Evolutionary conservation across 2,888 invertebrate species (phyloP).

Genomic region (Trachelus stipa): DNA sequence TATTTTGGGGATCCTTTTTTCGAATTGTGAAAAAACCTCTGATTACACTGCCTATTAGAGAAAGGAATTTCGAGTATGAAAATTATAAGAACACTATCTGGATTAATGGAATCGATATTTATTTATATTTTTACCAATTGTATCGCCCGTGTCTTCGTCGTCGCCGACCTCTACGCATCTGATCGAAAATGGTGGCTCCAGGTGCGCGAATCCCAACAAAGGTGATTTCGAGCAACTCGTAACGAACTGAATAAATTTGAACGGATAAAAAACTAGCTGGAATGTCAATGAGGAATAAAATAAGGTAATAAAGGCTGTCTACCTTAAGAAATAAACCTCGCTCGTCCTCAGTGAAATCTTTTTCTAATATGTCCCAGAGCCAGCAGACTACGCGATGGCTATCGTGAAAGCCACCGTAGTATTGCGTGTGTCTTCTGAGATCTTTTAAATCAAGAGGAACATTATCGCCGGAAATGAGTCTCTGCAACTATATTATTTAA

Average conservation of each 20-base stretch:
- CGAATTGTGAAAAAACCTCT: constrained; percentile 98
- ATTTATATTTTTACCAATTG: constrained; percentile 72
- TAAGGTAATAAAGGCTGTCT: constrained; percentile 24
- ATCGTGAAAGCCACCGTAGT: constrained; percentile 99
- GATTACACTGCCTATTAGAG: constrained; percentile 86
- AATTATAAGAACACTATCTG: neutral
- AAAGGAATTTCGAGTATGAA: constrained; percentile 7
- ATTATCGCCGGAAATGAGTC: constrained; percentile 96
- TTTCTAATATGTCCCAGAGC: constrained; percentile 98
- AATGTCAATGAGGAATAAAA: constrained; percentile 1
- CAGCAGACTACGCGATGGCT: constrained; percentile 97
- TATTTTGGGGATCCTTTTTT: constrained; percentile 92
- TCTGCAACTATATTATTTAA: constrained; percentile 76
- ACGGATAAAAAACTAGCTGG: neutral
- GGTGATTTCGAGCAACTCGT: constrained; percentile 98
- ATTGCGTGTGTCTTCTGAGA: constrained; percentile 92
- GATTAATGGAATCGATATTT: neutral
- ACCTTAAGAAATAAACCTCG: constrained; percentile 94
- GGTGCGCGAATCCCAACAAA: constrained; percentile 92
- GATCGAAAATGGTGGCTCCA: constrained; percentile 98
- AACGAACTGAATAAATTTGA: constrained; percentile 74
- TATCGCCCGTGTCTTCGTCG: constrained; percentile 93
- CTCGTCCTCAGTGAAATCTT: constrained; percentile 94
- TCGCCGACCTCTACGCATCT: constrained; percentile 99
- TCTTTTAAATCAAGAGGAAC: constrained; percentile 91